A percentile compares a stretch with the other conserved stretches of the same genome.
These are phyloP conservation scores for Drosophila carrolli DNA, from an alignment of 1,140 invertebrate genomes.

Conservation along the genomic window DNA sequence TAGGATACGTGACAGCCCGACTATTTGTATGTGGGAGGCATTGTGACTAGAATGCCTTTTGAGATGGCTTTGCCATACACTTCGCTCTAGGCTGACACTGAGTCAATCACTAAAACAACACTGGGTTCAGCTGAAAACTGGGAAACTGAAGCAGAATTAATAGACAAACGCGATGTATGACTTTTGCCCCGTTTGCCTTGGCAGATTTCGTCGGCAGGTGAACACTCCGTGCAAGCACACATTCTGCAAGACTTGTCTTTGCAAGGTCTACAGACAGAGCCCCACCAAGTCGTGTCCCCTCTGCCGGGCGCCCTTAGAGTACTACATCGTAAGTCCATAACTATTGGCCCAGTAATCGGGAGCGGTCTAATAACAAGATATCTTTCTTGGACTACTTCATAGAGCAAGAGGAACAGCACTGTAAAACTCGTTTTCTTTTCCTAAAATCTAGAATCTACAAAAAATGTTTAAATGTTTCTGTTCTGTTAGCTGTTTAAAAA, in stretches of 20 bases:
- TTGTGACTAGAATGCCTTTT: neutral
- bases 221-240: slow-evolving; percentile 44
- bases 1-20: slow-evolving; percentile 30
- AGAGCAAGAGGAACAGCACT: slow-evolving; percentile 12
- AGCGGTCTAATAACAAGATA: neutral
- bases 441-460: neutral
- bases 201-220: slow-evolving; percentile 32
- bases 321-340: slow-evolving; percentile 55
- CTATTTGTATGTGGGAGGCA: slow-evolving; percentile 2
- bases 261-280: slow-evolving; percentile 33
- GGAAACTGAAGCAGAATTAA: slow-evolving; percentile 9
- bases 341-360: neutral
- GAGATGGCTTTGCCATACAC: slow-evolving; percentile 22
- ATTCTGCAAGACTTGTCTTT: slow-evolving; percentile 56
- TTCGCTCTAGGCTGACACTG: slow-evolving; percentile 6
- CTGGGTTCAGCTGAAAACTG: neutral
- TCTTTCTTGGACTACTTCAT: neutral
- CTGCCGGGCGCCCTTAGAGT: slow-evolving; percentile 50
- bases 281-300: slow-evolving; percentile 45
- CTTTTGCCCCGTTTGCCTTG: slow-evolving; percentile 46
- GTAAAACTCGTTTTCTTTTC: slow-evolving; percentile 22
- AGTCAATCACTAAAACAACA: slow-evolving; percentile 2
- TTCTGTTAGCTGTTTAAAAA: neutral
- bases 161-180: slow-evolving; percentile 10
- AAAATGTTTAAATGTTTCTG: neutral